A percentile compares a stretch with the other conserved stretches of the same genome.
Conservation (phyloP, 1,140 invertebrate genomes). For the Saccostrea cuccullata region DNA sequence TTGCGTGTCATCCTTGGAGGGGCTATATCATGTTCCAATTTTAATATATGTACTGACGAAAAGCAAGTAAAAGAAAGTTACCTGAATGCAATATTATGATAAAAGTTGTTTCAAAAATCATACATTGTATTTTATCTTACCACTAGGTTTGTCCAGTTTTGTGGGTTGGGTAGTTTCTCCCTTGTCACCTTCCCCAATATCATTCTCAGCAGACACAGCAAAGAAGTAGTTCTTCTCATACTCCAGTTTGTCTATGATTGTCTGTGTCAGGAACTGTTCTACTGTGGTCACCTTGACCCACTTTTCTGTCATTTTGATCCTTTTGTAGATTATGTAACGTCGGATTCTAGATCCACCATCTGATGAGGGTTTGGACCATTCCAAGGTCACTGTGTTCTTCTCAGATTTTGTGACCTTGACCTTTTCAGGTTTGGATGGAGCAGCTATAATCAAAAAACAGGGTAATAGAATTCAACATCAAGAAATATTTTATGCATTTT, state of each 20-base stretch:
- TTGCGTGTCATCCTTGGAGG: too few species aligned
- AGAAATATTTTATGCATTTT: background rate
- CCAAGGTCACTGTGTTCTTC: constrained; percentile 90
- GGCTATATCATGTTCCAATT: too few species aligned
- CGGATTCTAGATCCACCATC: constrained; percentile 89
- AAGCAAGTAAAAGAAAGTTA: too few species aligned
- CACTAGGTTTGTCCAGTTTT: constrained; percentile 68
- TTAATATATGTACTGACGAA: too few species aligned
- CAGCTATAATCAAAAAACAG: constrained; percentile 83
- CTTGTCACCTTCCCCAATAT: constrained; percentile 85
- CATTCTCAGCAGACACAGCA: constrained; percentile 92
- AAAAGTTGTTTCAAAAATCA: too few species aligned
- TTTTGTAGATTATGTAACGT: constrained; percentile 88
- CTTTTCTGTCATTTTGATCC: constrained; percentile 62
- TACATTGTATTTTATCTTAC: constrained; percentile 55
- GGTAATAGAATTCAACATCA: background rate
- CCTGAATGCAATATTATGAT: too few species aligned
- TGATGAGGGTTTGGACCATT: constrained; percentile 92
- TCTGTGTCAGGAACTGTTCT: constrained; percentile 76
- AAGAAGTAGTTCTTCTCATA: constrained; percentile 95
- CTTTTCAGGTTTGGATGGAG: constrained; percentile 92
- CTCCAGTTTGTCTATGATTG: constrained; percentile 85
- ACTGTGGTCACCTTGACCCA: constrained; percentile 82
- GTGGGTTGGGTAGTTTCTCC: constrained; percentile 91
- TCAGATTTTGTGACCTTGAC: constrained; percentile 68